phyloP scores from a whole-genome alignment of 2,797 vertebrate genomes.

The Toxotes lorentzi region DNA sequence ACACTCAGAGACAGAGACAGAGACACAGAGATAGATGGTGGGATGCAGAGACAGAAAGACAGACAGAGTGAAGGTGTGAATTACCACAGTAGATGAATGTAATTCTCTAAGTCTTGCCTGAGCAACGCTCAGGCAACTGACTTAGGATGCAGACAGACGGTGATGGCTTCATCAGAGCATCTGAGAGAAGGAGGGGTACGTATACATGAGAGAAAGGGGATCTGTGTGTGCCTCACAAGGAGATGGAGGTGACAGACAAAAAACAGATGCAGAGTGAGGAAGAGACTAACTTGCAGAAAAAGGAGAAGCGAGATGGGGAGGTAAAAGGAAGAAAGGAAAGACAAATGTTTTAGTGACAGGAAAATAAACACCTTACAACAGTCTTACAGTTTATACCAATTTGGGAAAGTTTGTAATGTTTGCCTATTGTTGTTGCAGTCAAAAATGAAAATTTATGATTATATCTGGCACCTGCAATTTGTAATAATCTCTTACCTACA shows the following conservation, averaged over 20 bases:
- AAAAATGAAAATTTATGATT: not conserved
- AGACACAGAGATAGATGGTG: slow-evolving; percentile 45
- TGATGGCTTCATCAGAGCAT: slow-evolving; percentile 68
- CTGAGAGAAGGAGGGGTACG: slow-evolving; percentile 34
- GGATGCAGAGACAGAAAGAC: slow-evolving; percentile 52
- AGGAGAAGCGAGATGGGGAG: slow-evolving; percentile 11
- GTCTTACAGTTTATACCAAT: not conserved
- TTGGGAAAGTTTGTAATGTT: not conserved
- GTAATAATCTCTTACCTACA: not conserved
- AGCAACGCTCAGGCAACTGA: slow-evolving; percentile 60
- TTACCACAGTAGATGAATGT: slow-evolving; percentile 70
- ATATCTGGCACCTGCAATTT: slow-evolving; percentile 16
- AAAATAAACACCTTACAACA: slow-evolving; percentile 12
- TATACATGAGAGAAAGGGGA: slow-evolving; percentile 30
- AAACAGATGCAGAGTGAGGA: slow-evolving; percentile 58
- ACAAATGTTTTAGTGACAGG: not conserved
- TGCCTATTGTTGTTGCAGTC: not conserved
- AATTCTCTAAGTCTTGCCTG: slow-evolving; percentile 67
- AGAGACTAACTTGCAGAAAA: slow-evolving; percentile 48
- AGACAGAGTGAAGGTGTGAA: slow-evolving; percentile 65
- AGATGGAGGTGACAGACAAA: slow-evolving; percentile 53
- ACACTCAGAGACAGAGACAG: not conserved
- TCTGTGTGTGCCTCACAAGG: slow-evolving; percentile 33
- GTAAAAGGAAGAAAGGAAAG: slow-evolving; percentile 5
- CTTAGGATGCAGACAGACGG: slow-evolving; percentile 61